A percentile compares a stretch with the other conserved stretches of the same genome.
These are phyloP conservation scores for Drosophila algonquin DNA, from an alignment of 2,888 invertebrate species.

Conservation along the genomic window DNA sequence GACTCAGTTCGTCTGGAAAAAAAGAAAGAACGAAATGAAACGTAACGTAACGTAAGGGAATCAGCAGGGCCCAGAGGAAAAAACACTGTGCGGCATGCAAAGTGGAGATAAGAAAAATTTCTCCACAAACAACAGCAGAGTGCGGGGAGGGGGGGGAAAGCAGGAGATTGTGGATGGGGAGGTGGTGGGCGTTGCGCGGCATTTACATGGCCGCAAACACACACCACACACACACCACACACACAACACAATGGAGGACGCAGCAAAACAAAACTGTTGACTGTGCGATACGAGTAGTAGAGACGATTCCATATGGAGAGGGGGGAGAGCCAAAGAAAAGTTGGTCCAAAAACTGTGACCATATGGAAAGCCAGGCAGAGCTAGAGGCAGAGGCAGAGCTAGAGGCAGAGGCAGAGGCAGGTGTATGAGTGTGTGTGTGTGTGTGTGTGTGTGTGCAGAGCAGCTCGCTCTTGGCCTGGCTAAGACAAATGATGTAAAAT, in stretches of 20 bases:
- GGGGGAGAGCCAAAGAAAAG: slow-evolving; percentile 15
- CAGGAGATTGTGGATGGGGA: slow-evolving; percentile 11
- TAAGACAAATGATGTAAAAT: slow-evolving; percentile 81
- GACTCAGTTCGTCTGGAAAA: slow-evolving; percentile 71
- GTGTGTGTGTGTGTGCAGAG: slow-evolving; percentile 13
- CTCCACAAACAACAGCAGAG: slow-evolving; percentile 32
- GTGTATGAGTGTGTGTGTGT: neutral
- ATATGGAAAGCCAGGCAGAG: slow-evolving; percentile 25
- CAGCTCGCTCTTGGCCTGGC: slow-evolving; percentile 40
- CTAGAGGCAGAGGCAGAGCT: slow-evolving; percentile 2
- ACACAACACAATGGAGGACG: slow-evolving; percentile 33
- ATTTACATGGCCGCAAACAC: slow-evolving; percentile 70
- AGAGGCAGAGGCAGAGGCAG: slow-evolving; percentile 6
- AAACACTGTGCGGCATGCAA: slow-evolving; percentile 68
- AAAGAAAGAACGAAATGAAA: slow-evolving; percentile 22
- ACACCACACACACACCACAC: neutral
- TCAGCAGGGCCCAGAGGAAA: slow-evolving; percentile 14
- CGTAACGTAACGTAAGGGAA: neutral
- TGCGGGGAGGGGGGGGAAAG: slow-evolving; percentile 1
- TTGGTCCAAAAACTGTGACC: slow-evolving; percentile 36
- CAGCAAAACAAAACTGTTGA: slow-evolving; percentile 52
- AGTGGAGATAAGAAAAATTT: slow-evolving; percentile 71
- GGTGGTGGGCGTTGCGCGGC: slow-evolving; percentile 5
- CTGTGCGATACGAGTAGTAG: slow-evolving; percentile 3
- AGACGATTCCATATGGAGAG: slow-evolving; percentile 18